These are phyloP conservation scores for Tetragonisca angustula DNA, from an alignment of 2,888 invertebrate genomes.

Conservation along the genomic window DNA sequence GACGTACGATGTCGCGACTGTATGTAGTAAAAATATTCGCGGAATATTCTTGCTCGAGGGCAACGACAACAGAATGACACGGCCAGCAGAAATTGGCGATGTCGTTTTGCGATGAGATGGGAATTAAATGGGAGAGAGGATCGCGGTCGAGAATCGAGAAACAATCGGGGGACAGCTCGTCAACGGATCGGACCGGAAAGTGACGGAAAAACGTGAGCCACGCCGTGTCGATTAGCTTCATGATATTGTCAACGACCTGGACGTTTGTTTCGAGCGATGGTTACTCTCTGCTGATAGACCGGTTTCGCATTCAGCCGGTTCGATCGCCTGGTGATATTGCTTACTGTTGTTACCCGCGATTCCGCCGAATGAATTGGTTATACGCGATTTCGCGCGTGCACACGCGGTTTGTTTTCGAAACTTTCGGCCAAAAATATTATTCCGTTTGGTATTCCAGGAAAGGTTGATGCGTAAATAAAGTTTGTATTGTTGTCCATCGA, in stretches of 20 bases:
- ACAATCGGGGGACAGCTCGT: slow-evolving; percentile 7
- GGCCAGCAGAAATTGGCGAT: slow-evolving; percentile 20
- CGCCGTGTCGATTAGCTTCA: slow-evolving; percentile 23
- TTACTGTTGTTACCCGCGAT: not conserved
- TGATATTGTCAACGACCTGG: slow-evolving; percentile 14
- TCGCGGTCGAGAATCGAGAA: slow-evolving; percentile 23
- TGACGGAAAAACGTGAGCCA: slow-evolving; percentile 19
- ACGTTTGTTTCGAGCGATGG: not conserved
- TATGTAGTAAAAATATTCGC: slow-evolving; percentile 19
- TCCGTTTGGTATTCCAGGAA: not conserved
- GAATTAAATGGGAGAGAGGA: slow-evolving; percentile 38
- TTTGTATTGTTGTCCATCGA: too few relatives aligned
- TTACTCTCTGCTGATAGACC: not conserved
- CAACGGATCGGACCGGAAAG: slow-evolving; percentile 12
- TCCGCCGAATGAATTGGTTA: not conserved
- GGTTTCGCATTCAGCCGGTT: slow-evolving; percentile 7
- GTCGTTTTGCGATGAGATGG: slow-evolving; percentile 42
- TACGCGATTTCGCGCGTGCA: not conserved
- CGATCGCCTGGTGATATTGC: slow-evolving; percentile 16
- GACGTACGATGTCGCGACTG: not conserved
- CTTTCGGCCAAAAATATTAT: not conserved
- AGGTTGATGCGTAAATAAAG: not conserved
- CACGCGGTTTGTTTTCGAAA: not conserved
- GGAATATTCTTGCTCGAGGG: slow-evolving; percentile 22
- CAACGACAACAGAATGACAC: slow-evolving; percentile 23